Evolutionary conservation across 2,888 invertebrate species (phyloP).

Genomic region (Rhabditoides inermis): DNA sequence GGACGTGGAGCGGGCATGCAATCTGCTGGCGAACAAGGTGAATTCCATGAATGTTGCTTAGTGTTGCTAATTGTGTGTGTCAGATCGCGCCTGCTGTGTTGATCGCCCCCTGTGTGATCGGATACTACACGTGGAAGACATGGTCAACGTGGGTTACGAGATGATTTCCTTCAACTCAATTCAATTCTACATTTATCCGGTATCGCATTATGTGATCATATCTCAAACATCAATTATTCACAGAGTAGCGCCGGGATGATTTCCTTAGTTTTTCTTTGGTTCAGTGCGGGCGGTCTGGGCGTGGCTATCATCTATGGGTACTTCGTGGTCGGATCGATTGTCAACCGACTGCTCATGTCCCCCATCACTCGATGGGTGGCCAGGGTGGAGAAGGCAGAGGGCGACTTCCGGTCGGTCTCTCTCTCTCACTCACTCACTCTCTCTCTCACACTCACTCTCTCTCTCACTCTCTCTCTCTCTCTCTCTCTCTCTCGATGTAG

Average conservation of each 20-base stretch:
- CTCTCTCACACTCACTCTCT: no score
- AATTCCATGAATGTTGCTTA: no score
- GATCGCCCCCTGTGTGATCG: slow-evolving; percentile 57
- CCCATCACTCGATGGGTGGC: slow-evolving; percentile 58
- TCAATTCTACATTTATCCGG: no score
- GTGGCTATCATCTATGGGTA: slow-evolving; percentile 57
- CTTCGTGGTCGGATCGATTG: slow-evolving; percentile 58
- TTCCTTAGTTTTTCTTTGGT: slow-evolving; percentile 9
- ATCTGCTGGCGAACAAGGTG: slow-evolving; percentile 51
- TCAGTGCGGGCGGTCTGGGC: slow-evolving; percentile 58
- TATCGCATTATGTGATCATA: no score
- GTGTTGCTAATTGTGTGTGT: no score
- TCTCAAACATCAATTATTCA: neutral
- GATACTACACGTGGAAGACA: slow-evolving; percentile 58
- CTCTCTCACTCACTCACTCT: no score
- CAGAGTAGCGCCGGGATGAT: neutral
- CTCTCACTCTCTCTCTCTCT: no score
- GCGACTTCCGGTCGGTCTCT: slow-evolving; percentile 59
- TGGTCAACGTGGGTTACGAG: slow-evolving; percentile 55
- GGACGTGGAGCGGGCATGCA: slow-evolving; percentile 57
- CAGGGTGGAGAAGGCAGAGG: slow-evolving; percentile 58
- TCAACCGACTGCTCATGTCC: slow-evolving; percentile 59
- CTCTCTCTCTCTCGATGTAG: no score
- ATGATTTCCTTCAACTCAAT: no score
- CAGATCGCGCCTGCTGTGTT: slow-evolving; percentile 39